These are phyloP conservation scores for Acrocyrtus sp. DNA, from an alignment of 2,888 invertebrate species.

Conservation along the genomic window DNA sequence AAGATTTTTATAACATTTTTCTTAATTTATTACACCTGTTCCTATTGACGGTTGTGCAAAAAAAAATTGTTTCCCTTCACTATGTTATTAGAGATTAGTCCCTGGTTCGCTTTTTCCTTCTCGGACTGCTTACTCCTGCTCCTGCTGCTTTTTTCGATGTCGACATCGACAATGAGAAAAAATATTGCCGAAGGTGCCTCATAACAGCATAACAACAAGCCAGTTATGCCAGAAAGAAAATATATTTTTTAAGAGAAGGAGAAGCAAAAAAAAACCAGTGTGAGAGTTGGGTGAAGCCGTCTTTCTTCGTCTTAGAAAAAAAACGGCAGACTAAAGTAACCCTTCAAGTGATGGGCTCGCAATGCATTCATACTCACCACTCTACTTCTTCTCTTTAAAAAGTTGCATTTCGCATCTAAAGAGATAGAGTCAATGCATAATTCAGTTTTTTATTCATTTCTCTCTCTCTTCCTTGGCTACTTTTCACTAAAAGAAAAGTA, in stretches of 20 bases:
- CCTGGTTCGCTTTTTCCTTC: constrained; percentile 5
- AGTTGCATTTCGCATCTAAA: no score
- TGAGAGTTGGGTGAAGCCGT: constrained; percentile 31
- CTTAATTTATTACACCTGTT: constrained; percentile 48
- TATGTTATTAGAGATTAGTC: constrained; percentile 46
- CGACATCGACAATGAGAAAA: background rate
- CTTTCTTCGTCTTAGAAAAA: constrained; percentile 14
- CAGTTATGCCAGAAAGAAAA: no score
- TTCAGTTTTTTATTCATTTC: no score
- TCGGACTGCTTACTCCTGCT: no score
- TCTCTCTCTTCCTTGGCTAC: background rate
- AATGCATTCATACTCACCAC: background rate
- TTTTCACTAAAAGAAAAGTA: no score
- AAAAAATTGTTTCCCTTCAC: constrained; percentile 7
- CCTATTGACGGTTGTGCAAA: constrained; percentile 25
- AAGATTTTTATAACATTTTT: constrained; percentile 27
- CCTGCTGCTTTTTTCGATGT: no score
- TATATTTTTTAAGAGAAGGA: no score
- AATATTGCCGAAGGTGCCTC: constrained; percentile 44
- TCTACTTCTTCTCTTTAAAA: background rate
- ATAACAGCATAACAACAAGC: no score
- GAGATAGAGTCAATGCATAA: no score
- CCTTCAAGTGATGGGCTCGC: background rate
- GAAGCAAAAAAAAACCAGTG: background rate
- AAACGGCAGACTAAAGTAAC: background rate